Evolutionary conservation across 2,888 invertebrate species (phyloP).

Genomic region (Isotomurus palustris): DNA sequence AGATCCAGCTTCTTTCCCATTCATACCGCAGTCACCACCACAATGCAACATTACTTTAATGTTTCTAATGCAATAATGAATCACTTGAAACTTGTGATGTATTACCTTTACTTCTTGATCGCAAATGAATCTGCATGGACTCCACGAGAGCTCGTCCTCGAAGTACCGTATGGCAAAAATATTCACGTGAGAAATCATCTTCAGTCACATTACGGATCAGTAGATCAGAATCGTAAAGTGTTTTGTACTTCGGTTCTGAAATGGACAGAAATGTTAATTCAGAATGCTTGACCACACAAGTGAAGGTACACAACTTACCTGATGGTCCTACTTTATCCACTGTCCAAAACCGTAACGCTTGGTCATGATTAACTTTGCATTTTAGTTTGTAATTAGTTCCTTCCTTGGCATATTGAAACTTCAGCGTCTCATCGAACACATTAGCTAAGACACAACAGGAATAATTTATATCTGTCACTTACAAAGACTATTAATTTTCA

Average conservation of each 20-base stretch:
- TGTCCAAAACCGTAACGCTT: background rate
- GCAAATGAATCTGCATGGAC: conserved; percentile 3
- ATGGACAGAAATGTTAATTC: background rate
- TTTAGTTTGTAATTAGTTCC: conserved; percentile 10
- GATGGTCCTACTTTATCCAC: background rate
- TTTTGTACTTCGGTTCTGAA: conserved; percentile 10
- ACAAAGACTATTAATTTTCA: no score
- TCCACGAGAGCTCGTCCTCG: background rate
- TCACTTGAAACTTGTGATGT: no score
- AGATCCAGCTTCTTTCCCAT: no score
- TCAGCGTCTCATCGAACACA: background rate
- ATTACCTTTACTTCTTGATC: no score
- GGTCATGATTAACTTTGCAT: background rate
- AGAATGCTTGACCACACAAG: background rate
- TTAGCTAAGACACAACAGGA: no score
- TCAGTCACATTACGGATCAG: conserved; percentile 2
- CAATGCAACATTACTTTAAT: no score
- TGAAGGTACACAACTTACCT: no score
- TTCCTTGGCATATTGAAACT: background rate
- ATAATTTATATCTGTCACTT: no score
- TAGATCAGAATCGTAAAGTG: background rate
- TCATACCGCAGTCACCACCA: no score
- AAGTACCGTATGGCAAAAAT: conserved; percentile 4
- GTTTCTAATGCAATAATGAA: no score
- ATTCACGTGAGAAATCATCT: conserved; percentile 7